phyloP scores from a whole-genome alignment of 2,113 vertebrate species.

The Ptyas mucosa region DNA sequence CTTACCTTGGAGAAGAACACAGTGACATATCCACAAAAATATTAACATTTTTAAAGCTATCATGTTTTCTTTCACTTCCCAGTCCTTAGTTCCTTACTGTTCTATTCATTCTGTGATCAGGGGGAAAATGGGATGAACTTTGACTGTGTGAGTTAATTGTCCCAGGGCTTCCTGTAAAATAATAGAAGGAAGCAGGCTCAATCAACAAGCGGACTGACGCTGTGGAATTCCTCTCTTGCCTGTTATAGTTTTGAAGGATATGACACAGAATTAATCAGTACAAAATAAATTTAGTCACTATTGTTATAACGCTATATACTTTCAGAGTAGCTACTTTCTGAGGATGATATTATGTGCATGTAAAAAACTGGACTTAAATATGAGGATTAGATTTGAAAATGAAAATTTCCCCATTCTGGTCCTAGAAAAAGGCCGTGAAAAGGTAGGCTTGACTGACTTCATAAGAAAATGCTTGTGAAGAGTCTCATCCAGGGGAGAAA shows the following conservation, averaged over 20 bases:
- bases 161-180: slow-evolving; percentile 77
- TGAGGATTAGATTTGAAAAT: background rate
- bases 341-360: background rate
- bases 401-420: background rate
- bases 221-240: slow-evolving; percentile 56
- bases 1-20: slow-evolving; percentile 69
- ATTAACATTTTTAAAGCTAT: background rate
- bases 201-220: slow-evolving; percentile 63
- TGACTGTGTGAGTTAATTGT: slow-evolving; percentile 63
- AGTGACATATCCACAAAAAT: slow-evolving; percentile 51
- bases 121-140: slow-evolving; percentile 40
- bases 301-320: background rate
- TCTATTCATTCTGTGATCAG: slow-evolving; percentile 65
- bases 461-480: background rate
- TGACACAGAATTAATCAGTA: slow-evolving; percentile 53
- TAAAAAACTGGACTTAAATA: background rate
- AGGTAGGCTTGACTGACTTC: background rate
- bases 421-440: background rate
- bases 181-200: slow-evolving; percentile 84
- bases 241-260: slow-evolving; percentile 63
- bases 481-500: too few species aligned
- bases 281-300: slow-evolving; percentile 42
- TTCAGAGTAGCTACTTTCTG: background rate
- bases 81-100: background rate
- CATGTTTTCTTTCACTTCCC: slow-evolving; percentile 49